Conservation (phyloP, 2,113 vertebrate genomes). For the Oryzias woworae region DNA sequence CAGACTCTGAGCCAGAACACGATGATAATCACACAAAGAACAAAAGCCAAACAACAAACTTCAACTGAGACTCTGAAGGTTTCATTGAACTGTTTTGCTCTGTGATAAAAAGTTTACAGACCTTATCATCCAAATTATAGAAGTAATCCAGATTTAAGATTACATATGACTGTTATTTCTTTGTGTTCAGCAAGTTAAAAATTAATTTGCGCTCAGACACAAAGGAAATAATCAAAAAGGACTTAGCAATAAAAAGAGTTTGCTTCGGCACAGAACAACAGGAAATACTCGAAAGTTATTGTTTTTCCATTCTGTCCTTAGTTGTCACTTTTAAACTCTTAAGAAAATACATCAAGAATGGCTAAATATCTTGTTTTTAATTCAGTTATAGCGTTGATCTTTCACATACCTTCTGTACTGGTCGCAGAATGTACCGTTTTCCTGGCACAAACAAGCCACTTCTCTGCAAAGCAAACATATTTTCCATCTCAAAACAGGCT, state of each 20-base stretch:
- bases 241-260: background rate
- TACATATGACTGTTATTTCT: too few relatives aligned
- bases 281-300: background rate
- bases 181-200: too few relatives aligned
- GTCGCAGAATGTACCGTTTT: background rate
- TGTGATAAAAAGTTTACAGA: too few relatives aligned
- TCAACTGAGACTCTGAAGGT: too few relatives aligned
- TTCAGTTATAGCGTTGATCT: background rate
- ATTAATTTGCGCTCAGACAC: too few relatives aligned
- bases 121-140: too few relatives aligned
- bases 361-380: background rate
- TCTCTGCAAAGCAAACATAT: conserved; percentile 4
- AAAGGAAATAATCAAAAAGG: background rate
- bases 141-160: too few relatives aligned
- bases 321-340: background rate
- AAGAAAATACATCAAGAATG: background rate
- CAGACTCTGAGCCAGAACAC: too few relatives aligned
- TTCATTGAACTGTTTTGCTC: too few relatives aligned
- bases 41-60: too few relatives aligned
- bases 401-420: background rate
- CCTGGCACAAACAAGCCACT: background rate
- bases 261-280: background rate
- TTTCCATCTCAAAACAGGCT: conserved; percentile 8
- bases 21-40: too few relatives aligned
- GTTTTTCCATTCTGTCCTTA: too few relatives aligned